These are phyloP conservation scores for Pheosia tremula DNA, from an alignment of 2,888 invertebrate genomes.

Conservation along the genomic window DNA sequence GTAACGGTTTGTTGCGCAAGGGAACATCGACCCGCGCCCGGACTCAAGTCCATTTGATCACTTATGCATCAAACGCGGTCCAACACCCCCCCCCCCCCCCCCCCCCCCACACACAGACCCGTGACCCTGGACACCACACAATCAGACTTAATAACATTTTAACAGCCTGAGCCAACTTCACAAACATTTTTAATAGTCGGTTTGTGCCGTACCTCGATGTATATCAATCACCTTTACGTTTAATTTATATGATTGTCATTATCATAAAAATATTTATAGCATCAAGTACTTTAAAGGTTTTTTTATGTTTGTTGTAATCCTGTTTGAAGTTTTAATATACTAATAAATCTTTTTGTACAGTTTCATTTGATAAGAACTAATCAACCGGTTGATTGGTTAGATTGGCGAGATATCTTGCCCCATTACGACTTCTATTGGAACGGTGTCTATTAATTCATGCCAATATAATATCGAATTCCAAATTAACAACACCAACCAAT, in stretches of 20 bases:
- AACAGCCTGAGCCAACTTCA: constrained; percentile 61
- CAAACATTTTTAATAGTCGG: constrained; percentile 57
- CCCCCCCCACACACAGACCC: constrained; percentile 37
- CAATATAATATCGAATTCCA: neutral
- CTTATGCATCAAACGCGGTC: constrained; percentile 78
- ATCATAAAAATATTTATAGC: constrained; percentile 21
- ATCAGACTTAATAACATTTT: constrained; percentile 61
- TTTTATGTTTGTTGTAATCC: constrained; percentile 6
- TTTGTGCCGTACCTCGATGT: constrained; percentile 40
- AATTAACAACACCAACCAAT: no score
- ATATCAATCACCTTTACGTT: constrained; percentile 53
- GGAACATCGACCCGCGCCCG: constrained; percentile 71
- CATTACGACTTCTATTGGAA: constrained; percentile 12
- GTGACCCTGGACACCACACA: constrained; percentile 45
- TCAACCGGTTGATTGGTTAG: constrained; percentile 2
- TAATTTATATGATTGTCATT: constrained; percentile 36
- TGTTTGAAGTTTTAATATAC: constrained; percentile 16
- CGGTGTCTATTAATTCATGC: constrained; percentile 4
- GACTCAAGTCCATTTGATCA: constrained; percentile 69
- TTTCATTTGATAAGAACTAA: neutral
- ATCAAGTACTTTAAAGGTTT: constrained; percentile 8
- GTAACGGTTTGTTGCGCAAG: constrained; percentile 79
- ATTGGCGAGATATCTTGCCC: constrained; percentile 13
- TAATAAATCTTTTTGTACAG: constrained; percentile 10
- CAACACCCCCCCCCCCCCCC: constrained; percentile 56